Conservation (phyloP, 2,888 invertebrate species). For the Trissonchulus latispiculum region DNA sequence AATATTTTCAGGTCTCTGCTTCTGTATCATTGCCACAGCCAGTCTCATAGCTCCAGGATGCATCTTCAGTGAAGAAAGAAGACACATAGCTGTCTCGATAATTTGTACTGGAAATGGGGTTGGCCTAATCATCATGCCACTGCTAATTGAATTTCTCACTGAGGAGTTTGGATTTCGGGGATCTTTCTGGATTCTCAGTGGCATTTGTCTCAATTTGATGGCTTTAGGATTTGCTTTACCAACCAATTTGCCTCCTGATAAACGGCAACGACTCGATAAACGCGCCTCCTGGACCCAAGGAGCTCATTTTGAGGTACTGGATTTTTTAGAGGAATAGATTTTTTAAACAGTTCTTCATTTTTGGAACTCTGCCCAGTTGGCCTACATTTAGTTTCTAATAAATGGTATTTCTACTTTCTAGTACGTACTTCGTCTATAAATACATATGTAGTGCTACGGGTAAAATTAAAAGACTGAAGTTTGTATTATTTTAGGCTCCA, state of each 20-base stretch:
- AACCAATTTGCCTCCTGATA: background rate
- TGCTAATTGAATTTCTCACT: background rate
- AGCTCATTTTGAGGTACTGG: background rate
- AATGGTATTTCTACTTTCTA: no score
- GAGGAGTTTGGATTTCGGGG: background rate
- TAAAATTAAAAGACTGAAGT: no score
- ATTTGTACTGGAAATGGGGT: background rate
- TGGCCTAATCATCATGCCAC: background rate
- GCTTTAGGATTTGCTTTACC: background rate
- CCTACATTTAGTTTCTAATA: no score
- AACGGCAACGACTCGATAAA: background rate
- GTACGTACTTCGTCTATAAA: no score
- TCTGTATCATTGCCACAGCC: conserved; percentile 1
- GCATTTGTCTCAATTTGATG: background rate
- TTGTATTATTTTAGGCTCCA: no score
- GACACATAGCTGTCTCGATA: background rate
- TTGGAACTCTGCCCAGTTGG: no score
- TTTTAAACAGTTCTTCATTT: no score
- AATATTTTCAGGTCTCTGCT: background rate
- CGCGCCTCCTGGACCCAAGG: background rate
- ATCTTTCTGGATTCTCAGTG: background rate
- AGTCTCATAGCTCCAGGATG: background rate
- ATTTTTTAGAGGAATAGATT: no score
- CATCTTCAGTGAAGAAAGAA: background rate
- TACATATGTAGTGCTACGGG: no score